phyloP scores from a whole-genome alignment of 2,113 vertebrate species.

The Bucco capensis region DNA sequence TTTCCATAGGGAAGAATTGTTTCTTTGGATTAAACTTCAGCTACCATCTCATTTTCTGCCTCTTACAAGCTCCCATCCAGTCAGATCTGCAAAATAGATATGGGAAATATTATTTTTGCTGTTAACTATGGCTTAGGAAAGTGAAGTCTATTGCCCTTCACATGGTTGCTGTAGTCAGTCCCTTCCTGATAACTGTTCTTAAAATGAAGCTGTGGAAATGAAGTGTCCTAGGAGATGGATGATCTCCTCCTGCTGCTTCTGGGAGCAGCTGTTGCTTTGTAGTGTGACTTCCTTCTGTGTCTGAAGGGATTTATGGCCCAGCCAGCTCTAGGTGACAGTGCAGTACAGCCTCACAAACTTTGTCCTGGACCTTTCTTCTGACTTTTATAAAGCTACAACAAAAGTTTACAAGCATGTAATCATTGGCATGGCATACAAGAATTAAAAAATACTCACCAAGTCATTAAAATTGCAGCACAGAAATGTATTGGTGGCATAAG shows the following conservation, averaged over 20 bases:
- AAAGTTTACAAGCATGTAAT: not conserved
- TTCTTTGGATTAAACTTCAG: not conserved
- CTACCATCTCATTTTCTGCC: not conserved
- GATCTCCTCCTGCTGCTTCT: conserved; percentile 34
- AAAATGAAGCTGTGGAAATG: conserved; percentile 54
- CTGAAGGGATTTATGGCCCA: not conserved
- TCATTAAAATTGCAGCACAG: not conserved
- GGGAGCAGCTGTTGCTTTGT: conserved; percentile 2
- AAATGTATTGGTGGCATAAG: not conserved
- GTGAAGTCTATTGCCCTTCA: not conserved
- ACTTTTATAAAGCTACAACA: not conserved
- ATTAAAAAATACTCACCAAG: not conserved
- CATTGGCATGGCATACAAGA: not conserved
- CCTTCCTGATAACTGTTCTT: conserved; percentile 43
- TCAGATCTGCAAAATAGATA: not conserved
- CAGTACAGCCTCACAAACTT: not conserved
- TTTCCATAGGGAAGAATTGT: not conserved
- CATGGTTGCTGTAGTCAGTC: not conserved
- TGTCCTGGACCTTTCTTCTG: not conserved
- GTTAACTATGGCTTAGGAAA: conserved; percentile 2
- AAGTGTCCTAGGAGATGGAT: conserved; percentile 30
- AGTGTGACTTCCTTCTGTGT: not conserved
- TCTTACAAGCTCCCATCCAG: not conserved
- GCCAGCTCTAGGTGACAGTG: not conserved
- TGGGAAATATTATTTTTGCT: conserved; percentile 9